A percentile compares a stretch with the other conserved stretches of the same genome.
Evolutionary conservation across 2,888 invertebrate genomes (phyloP).

Genomic region (Endotricha flammealis): DNA sequence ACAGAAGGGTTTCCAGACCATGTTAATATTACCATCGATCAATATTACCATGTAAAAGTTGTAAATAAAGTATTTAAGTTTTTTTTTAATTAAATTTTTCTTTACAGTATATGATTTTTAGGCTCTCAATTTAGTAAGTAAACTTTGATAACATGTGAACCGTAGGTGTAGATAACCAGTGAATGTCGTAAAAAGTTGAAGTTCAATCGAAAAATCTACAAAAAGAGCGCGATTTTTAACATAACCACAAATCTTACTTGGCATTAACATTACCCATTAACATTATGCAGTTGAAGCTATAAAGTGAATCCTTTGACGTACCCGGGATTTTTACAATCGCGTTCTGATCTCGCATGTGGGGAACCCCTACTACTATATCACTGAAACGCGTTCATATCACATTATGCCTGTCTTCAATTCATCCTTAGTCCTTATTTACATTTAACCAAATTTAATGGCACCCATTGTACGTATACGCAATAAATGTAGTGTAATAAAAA

Average conservation of each 20-base stretch:
- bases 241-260: constrained; percentile 3
- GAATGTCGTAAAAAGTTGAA: too few species aligned
- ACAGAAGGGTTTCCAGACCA: too few species aligned
- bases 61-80: too few species aligned
- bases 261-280: constrained; percentile 33
- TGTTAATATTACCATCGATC: too few species aligned
- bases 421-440: constrained; percentile 17
- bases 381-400: constrained; percentile 47
- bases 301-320: constrained; percentile 60
- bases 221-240: too few species aligned
- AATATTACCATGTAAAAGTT: too few species aligned
- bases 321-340: constrained; percentile 56
- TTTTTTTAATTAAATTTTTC: too few species aligned
- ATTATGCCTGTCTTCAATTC: constrained; percentile 23
- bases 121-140: too few species aligned
- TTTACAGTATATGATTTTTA: too few species aligned
- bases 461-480: constrained; percentile 6
- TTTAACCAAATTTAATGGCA: constrained; percentile 11
- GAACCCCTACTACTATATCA: constrained; percentile 47
- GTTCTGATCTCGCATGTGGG: constrained; percentile 39
- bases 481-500: constrained; percentile 13
- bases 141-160: too few species aligned
- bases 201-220: too few species aligned
- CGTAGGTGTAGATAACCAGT: too few species aligned
- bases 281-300: constrained; percentile 60